Evolutionary conservation across 1,140 invertebrate species (phyloP), one percentile per base, ranked within the genome.

Genomic region (Orussus abietinus): DNA sequence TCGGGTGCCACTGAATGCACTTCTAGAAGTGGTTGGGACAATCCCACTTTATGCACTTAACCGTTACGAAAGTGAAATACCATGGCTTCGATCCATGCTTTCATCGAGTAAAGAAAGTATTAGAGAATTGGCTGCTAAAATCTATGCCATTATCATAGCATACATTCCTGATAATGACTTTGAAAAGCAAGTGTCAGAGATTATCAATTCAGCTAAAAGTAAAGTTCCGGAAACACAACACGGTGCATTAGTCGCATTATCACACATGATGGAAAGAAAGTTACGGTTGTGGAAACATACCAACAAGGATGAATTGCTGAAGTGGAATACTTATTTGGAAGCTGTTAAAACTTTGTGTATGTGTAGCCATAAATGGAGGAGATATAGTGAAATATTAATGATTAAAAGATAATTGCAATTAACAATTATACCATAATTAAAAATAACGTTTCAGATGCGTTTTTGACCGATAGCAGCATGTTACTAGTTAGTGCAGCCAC

Each of bases 1-100:
- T 57, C 53, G 79, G 38, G 75, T 80, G 59, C 72, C 84, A 0
- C 63, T 90, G 42, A 80, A 80, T 47, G 87, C 83, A 50, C 72
- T 90, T 48, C 63, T 90, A 31, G 87, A 90, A 70, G 69, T 87
- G 10, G 73, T 88, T 15, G 85, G 86, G 5, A 83, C 82, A 50
- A 75, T 81, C 29, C 79, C 83, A 2, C 69, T 79, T 26, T 66
- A 77, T 30, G 74, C 85, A 51, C 69, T 81, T 4, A 56, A 75
- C 9, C 68, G 78, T 42, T 77, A 82, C 53, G 62, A 75, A 1
- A 69, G 76, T 14, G 74, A 85, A 29, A 56, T 84, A 10, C 71
- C 77, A 15, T 88, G 84, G 79, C 63, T 84, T 2, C 64, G 75
- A 46, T 79, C 76, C 46, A 73, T 86, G 32, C 76, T 88, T 32